These are phyloP conservation scores for Pterocles burchelli DNA, from an alignment of 2,113 vertebrate species.

Conservation along the genomic window DNA sequence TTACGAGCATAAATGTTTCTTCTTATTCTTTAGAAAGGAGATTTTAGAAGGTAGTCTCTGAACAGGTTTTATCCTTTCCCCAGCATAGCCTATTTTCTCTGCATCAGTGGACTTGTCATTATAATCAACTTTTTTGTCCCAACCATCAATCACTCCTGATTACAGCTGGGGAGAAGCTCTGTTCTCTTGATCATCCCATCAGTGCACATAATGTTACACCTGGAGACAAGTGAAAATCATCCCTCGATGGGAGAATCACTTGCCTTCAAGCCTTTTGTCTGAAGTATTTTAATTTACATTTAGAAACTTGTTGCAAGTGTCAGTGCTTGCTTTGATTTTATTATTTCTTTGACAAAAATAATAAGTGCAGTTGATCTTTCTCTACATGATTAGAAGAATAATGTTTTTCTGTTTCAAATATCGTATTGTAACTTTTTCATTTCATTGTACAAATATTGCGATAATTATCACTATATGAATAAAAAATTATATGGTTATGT, in stretches of 20 bases:
- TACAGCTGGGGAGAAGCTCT: constrained; percentile 75
- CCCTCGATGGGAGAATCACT: constrained; percentile 50
- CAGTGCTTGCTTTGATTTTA: constrained; percentile 44
- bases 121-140: constrained; percentile 84
- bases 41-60: constrained; percentile 58
- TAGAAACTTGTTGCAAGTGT: constrained; percentile 46
- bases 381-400: background rate
- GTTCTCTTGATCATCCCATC: constrained; percentile 80
- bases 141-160: constrained; percentile 82
- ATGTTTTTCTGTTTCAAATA: background rate
- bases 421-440: background rate
- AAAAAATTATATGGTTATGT: constrained; percentile 42
- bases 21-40: constrained; percentile 49
- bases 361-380: constrained; percentile 8
- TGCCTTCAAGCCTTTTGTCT: constrained; percentile 68
- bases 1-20: constrained; percentile 39
- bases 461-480: constrained; percentile 51
- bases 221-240: constrained; percentile 76
- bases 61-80: constrained; percentile 74
- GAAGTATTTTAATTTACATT: constrained; percentile 65
- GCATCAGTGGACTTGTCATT: constrained; percentile 77
- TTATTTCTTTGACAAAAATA: constrained; percentile 49
- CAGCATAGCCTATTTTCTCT: constrained; percentile 78
- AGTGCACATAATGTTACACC: constrained; percentile 79
- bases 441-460: constrained; percentile 38